Evolutionary conservation across 2,797 vertebrate species (phyloP).

Genomic region (Numenius phaeopus): DNA sequence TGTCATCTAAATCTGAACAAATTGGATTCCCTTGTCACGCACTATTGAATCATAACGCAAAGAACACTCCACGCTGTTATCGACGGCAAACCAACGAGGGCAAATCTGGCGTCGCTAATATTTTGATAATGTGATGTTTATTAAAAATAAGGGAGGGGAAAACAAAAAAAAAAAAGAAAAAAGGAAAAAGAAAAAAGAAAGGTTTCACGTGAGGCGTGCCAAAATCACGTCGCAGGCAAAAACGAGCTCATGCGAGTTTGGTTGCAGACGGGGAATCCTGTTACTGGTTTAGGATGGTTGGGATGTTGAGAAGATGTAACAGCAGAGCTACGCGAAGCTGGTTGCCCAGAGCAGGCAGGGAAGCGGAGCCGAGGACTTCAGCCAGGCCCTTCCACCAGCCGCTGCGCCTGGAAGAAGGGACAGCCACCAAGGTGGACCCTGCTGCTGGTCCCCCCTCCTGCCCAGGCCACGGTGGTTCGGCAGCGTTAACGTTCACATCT

Average conservation of each 20-base stretch:
- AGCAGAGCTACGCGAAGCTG: background rate
- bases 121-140: constrained; percentile 44
- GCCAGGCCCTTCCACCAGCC: background rate
- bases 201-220: background rate
- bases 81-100: constrained; percentile 46
- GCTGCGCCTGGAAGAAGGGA: background rate
- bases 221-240: background rate
- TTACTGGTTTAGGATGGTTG: background rate
- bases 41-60: constrained; percentile 72
- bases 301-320: background rate
- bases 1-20: constrained; percentile 77
- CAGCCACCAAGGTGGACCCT: background rate
- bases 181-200: background rate
- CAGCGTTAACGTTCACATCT: background rate
- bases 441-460: background rate
- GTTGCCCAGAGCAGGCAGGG: background rate
- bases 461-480: rapidly evolving
- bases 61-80: constrained; percentile 56
- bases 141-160: background rate
- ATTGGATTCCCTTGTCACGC: constrained; percentile 76
- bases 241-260: background rate
- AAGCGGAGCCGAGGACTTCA: background rate
- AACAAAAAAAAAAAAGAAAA: background rate
- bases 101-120: constrained; percentile 54
- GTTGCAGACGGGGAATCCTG: background rate